These are phyloP conservation scores for Zoanthus solanderi DNA, from an alignment of 92 coral and sea anemone species.

Conservation along the genomic window DNA sequence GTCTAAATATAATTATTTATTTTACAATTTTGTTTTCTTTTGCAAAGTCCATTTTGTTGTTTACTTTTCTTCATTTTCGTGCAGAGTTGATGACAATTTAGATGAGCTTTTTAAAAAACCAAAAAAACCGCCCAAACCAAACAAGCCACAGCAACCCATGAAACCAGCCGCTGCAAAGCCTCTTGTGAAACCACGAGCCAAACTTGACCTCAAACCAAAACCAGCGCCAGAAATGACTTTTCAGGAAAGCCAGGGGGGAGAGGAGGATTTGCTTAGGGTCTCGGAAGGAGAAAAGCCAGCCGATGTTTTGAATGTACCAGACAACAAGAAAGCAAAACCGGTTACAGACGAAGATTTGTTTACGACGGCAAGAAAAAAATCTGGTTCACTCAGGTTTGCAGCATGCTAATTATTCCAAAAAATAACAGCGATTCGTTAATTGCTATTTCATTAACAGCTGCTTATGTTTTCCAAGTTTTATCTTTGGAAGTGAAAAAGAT, in stretches of 20 bases:
- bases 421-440: background rate
- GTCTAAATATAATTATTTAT: no score
- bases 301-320: constrained; percentile 38
- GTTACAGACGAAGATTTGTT: constrained; percentile 71
- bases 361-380: constrained; percentile 74
- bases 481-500: no score
- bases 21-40: no score
- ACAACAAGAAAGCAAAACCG: constrained; percentile 18
- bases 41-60: background rate
- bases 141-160: constrained; percentile 29
- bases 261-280: constrained; percentile 65
- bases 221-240: constrained; percentile 93
- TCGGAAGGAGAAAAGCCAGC: background rate
- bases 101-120: constrained; percentile 89
- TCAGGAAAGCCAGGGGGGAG: constrained; percentile 79
- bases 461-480: no score
- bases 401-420: no score
- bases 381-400: constrained; percentile 70
- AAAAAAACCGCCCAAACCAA: constrained; percentile 78
- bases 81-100: constrained; percentile 93
- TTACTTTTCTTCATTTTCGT: background rate
- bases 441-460: background rate
- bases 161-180: constrained; percentile 70
- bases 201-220: constrained; percentile 94
- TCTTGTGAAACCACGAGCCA: constrained; percentile 68